A percentile compares a stretch with the other conserved stretches of the same genome.
phyloP scores from a whole-genome alignment of 2,888 invertebrate genomes.

The Epinotia demarniana region DNA sequence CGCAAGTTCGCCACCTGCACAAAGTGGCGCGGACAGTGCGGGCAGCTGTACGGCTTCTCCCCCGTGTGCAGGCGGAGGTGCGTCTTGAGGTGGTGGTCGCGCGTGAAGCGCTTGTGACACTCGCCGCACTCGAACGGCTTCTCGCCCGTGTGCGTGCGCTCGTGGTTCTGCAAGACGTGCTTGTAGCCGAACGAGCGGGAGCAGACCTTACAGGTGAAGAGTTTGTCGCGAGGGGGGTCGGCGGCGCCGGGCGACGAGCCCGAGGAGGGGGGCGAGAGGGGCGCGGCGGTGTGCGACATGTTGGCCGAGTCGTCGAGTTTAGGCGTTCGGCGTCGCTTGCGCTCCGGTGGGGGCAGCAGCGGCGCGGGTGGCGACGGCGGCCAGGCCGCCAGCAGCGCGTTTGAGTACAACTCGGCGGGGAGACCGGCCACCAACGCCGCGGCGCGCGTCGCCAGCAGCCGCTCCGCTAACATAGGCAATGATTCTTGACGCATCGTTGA shows the following conservation, averaged over 20 bases:
- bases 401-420: slow-evolving; percentile 87
- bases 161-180: slow-evolving; percentile 97
- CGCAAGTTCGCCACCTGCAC: slow-evolving; percentile 97
- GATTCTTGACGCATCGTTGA: slow-evolving; percentile 81
- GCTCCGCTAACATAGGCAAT: slow-evolving; percentile 79
- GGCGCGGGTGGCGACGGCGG: slow-evolving; percentile 84
- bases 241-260: slow-evolving; percentile 81
- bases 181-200: slow-evolving; percentile 96
- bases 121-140: slow-evolving; percentile 97
- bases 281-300: slow-evolving; percentile 65
- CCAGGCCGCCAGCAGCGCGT: slow-evolving; percentile 85
- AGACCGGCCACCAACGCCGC: slow-evolving; percentile 83
- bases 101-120: slow-evolving; percentile 96
- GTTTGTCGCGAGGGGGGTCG: slow-evolving; percentile 88
- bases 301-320: slow-evolving; percentile 74
- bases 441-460: slow-evolving; percentile 83
- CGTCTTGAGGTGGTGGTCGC: slow-evolving; percentile 97
- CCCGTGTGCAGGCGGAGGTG: slow-evolving; percentile 97
- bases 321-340: slow-evolving; percentile 78
- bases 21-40: slow-evolving; percentile 95
- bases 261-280: slow-evolving; percentile 76
- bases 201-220: slow-evolving; percentile 95
- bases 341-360: slow-evolving; percentile 78
- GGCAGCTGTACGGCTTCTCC: slow-evolving; percentile 96
- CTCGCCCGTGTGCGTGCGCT: slow-evolving; percentile 97